Percentiles rank a stretch among this genome's conserved stretches.
phyloP scores from a whole-genome alignment of 1,140 invertebrate species.

The Lerema accius region DNA sequence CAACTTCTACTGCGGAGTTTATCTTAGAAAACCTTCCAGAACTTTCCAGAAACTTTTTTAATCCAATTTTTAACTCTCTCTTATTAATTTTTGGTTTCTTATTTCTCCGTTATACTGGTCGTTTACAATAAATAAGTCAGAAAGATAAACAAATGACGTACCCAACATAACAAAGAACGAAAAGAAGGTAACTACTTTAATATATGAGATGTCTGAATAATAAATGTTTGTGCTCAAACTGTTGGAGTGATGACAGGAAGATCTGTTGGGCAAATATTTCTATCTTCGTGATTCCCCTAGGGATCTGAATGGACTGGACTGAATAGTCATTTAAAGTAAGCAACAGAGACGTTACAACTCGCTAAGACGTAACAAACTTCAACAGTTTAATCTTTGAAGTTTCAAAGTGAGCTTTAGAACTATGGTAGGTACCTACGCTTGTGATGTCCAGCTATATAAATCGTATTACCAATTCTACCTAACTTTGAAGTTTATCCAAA shows the following conservation, averaged over 20 bases:
- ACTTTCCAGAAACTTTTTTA: no score
- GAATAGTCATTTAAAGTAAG: constrained; percentile 45
- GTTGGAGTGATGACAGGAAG: constrained; percentile 37
- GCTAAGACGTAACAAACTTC: constrained; percentile 40
- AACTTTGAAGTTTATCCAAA: not conserved
- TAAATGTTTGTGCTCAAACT: constrained; percentile 29
- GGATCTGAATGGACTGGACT: constrained; percentile 36
- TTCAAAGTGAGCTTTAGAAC: constrained; percentile 33
- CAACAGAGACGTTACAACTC: constrained; percentile 37
- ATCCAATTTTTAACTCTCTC: no score
- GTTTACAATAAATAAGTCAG: no score
- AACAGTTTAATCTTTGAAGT: constrained; percentile 43
- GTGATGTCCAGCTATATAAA: not conserved
- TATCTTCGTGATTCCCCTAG: constrained; percentile 44
- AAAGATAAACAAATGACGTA: constrained; percentile 1
- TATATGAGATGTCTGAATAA: constrained; percentile 34
- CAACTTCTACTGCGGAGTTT: no score
- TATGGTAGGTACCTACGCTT: not conserved
- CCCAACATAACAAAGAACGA: not conserved
- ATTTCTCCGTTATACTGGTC: no score
- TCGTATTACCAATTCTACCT: not conserved
- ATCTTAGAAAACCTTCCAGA: no score
- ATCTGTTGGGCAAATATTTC: constrained; percentile 42
- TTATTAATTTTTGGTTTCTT: no score
- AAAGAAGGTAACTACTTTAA: constrained; percentile 6